Evolutionary conservation across 2,113 vertebrate genomes (phyloP).

Genomic region (Dolichallabes microphthalmus): DNA sequence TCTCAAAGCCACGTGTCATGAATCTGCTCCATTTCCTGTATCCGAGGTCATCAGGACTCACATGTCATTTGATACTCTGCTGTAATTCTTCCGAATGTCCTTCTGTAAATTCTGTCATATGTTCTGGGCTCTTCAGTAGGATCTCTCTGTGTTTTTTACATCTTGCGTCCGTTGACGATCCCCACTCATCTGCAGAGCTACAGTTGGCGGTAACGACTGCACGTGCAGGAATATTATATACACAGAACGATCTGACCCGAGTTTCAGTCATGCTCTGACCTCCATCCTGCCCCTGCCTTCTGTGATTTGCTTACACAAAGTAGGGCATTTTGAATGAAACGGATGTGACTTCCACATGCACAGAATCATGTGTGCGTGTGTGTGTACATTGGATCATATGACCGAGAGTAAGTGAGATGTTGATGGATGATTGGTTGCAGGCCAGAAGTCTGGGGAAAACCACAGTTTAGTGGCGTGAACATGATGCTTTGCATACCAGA

Average conservation of each 20-base stretch:
- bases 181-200: conserved; percentile 10
- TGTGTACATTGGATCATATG: conserved; percentile 36
- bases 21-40: conserved; percentile 5
- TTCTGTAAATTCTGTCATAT: background rate
- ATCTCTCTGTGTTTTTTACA: background rate
- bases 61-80: conserved; percentile 5
- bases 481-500: conserved; percentile 29
- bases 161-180: conserved; percentile 19
- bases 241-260: background rate
- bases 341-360: conserved; percentile 50
- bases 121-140: background rate
- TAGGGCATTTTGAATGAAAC: conserved; percentile 52
- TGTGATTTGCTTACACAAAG: conserved; percentile 56
- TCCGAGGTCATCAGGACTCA: conserved; percentile 24
- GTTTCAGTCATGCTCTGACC: conserved; percentile 23
- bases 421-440: conserved; percentile 15
- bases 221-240: conserved; percentile 26
- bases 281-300: conserved; percentile 32
- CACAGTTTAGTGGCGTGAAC: conserved; percentile 12
- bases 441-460: conserved; percentile 19
- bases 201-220: conserved; percentile 11
- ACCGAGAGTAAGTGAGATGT: conserved; percentile 34
- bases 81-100: conserved; percentile 23
- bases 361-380: conserved; percentile 25
- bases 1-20: background rate